phyloP scores from a whole-genome alignment of 1,140 invertebrate genomes.

The Lethrus apterus region DNA sequence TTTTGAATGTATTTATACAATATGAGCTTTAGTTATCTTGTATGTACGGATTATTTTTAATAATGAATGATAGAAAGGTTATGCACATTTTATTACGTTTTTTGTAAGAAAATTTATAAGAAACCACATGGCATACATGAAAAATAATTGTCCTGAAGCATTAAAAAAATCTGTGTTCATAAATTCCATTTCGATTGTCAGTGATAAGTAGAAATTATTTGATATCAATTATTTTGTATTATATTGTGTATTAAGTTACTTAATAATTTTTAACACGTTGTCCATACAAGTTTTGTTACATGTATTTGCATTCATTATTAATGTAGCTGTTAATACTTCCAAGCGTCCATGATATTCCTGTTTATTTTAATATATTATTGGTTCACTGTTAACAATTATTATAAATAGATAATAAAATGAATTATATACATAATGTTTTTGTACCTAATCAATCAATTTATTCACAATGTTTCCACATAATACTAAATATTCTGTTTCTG shows the following conservation, averaged over 20 bases:
- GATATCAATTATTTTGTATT: conserved; percentile 1
- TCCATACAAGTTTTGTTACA: conserved; percentile 11
- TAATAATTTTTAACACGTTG: conserved; percentile 9
- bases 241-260: conserved; percentile 8
- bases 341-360: conserved; percentile 25
- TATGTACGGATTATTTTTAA: too few relatives aligned
- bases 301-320: conserved; percentile 16
- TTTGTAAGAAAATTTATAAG: not conserved
- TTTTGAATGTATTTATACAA: conserved; percentile 3
- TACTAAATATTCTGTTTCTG: too few relatives aligned
- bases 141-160: conserved; percentile 8
- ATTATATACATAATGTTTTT: conserved; percentile 13
- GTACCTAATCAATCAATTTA: conserved; percentile 41
- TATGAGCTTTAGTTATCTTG: too few relatives aligned
- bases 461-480: not conserved
- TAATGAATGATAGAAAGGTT: too few relatives aligned
- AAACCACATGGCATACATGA: conserved; percentile 15
- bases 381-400: conserved; percentile 30
- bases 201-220: not conserved
- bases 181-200: not conserved
- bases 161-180: conserved; percentile 5
- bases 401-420: conserved; percentile 28
- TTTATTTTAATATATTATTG: conserved; percentile 26
- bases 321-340: conserved; percentile 29
- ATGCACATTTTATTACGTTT: not conserved